Evolutionary conservation across 2,113 vertebrate species (phyloP).

Genomic region (Calonectris borealis): DNA sequence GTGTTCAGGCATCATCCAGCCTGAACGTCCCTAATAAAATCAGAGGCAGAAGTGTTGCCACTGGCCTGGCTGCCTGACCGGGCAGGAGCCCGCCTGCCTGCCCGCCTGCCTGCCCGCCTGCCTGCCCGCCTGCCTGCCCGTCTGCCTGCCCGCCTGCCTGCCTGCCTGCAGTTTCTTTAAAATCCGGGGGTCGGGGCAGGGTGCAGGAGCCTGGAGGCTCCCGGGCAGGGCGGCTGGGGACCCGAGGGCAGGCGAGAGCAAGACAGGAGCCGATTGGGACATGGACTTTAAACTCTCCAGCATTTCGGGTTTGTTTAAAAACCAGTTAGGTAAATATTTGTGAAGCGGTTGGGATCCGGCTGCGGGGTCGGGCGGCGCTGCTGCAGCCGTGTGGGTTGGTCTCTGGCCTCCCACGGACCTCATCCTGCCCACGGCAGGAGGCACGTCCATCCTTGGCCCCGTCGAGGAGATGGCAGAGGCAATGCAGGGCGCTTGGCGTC

Average conservation of each 20-base stretch:
- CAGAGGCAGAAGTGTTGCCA: neutral
- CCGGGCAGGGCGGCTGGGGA: neutral
- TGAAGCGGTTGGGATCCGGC: slow-evolving; percentile 11
- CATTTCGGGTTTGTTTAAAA: slow-evolving; percentile 54
- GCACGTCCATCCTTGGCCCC: neutral
- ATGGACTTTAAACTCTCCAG: slow-evolving; percentile 49
- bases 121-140: too few relatives aligned
- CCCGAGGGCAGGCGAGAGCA: neutral
- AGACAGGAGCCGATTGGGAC: slow-evolving; percentile 37
- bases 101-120: too few relatives aligned
- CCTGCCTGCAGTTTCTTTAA: neutral
- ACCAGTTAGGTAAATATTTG: slow-evolving; percentile 55
- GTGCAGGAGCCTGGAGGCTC: neutral
- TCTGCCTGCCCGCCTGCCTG: neutral
- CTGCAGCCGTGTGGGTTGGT: neutral
- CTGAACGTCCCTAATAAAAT: neutral
- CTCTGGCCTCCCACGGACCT: neutral
- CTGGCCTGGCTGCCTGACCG: neutral
- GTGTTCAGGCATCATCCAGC: slow-evolving; percentile 27
- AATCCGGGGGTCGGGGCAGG: rapidly evolving
- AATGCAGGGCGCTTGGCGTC: neutral
- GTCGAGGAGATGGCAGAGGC: neutral
- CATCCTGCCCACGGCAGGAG: neutral
- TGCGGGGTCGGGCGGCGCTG: neutral
- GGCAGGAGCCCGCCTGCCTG: neutral